Evolutionary conservation across 2,797 vertebrate species (phyloP), one percentile per base, ranked within the genome.

Genomic region (Poecilia velifera): DNA sequence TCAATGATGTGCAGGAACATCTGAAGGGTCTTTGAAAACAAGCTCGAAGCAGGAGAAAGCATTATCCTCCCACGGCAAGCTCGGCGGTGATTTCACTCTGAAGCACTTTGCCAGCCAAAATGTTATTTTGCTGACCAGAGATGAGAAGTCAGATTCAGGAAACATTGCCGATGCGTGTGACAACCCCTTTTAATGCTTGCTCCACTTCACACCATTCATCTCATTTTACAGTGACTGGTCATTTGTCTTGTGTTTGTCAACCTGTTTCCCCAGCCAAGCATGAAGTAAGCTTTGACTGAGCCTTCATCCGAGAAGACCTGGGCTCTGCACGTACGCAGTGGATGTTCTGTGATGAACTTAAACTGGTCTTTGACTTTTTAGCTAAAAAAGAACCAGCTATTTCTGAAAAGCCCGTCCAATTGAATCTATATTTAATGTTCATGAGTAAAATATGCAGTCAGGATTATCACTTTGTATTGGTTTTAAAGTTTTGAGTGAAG

Each of bases 171-270:
- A 91, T 85, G 82, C 70, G 49, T 87, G 85, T 88, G 84, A 92
- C 89, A 85, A 78, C 75, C 76, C 81, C 53, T 75, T 71, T 86
- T 90, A 90, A 93, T 85, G 81, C 66, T 78, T 85, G 89, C 82
- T 78, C 87, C 86, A 90, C 80, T 92, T 92, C 86, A 90, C 91
- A 86, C 87, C 88, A 83, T 88, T 88, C 83, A 80, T 91, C 87
- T 92, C 87, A 84, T 91, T 93, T 94, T 89, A 91, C 93, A 87
- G 81, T 88, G 89, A 84, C 89, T 90, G 90, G 79, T 88, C 90
- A 90, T 93, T 92, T 91, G 84, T 92, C 85, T 90, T 59, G 3
- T 92, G 90, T 93, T 94, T 94, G 93, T 93, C 91, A 92, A 91
- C 87, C 73, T 86, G 82, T 88, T 81, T 59, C 41, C 76, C 84